phyloP scores from a whole-genome alignment of 2,888 invertebrate species.

The Agrilus biguttatus region DNA sequence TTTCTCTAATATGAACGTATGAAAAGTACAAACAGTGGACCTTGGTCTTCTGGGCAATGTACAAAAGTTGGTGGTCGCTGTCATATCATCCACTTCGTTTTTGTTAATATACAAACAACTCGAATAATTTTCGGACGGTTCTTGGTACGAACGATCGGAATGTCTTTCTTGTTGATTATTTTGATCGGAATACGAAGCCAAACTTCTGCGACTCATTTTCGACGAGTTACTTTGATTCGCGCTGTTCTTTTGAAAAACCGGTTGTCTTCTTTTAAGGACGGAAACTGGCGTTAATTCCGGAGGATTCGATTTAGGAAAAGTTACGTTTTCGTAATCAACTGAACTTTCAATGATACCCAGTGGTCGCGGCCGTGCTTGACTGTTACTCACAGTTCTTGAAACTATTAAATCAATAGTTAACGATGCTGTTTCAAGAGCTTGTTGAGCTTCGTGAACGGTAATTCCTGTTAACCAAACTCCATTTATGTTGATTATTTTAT shows the following conservation, averaged over 20 bases:
- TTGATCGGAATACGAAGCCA: too few species aligned
- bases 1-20: conserved; percentile 63
- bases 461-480: conserved; percentile 63
- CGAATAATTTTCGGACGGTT: background rate
- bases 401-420: conserved; percentile 53
- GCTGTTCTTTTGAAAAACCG: conserved; percentile 48
- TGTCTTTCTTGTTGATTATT: too few species aligned
- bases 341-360: conserved; percentile 47
- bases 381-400: conserved; percentile 28
- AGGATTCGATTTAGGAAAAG: conserved; percentile 29
- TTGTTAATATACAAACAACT: background rate
- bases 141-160: conserved; percentile 3
- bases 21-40: conserved; percentile 52
- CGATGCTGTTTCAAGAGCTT: conserved; percentile 45
- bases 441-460: conserved; percentile 51
- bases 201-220: conserved; percentile 26
- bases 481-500: conserved; percentile 77
- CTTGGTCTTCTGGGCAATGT: conserved; percentile 57
- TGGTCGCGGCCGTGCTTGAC: conserved; percentile 6
- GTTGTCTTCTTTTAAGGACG: conserved; percentile 21
- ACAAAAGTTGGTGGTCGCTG: conserved; percentile 48
- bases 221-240: conserved; percentile 44
- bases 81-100: conserved; percentile 13
- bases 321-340: conserved; percentile 54
- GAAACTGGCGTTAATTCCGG: conserved; percentile 13